Conservation (phyloP, 2,888 invertebrate genomes). For the Sacculina carcini region DNA sequence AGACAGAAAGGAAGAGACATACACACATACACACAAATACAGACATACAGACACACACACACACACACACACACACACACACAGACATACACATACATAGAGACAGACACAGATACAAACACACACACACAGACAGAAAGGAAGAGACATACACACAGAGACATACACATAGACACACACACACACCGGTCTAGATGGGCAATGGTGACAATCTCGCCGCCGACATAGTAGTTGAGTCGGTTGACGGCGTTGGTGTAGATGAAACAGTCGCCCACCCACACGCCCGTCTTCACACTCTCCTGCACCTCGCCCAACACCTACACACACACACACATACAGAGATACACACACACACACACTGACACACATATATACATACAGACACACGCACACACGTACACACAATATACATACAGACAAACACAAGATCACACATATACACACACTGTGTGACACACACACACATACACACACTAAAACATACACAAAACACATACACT, state of each 20-base stretch:
- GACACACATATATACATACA: too few relatives aligned
- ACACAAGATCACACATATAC: too few relatives aligned
- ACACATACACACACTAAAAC: neutral
- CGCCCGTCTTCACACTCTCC: slow-evolving; percentile 73
- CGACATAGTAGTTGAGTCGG: slow-evolving; percentile 94
- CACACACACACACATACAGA: slow-evolving; percentile 10
- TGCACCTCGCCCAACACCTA: slow-evolving; percentile 61
- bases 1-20: neutral
- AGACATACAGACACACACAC: neutral
- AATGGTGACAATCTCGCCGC: slow-evolving; percentile 94
- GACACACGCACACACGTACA: too few relatives aligned
- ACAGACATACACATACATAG: neutral
- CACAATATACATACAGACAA: too few relatives aligned
- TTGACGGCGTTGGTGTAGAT: slow-evolving; percentile 96
- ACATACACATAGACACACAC: neutral
- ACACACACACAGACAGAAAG: neutral
- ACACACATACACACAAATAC: neutral
- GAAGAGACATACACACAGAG: neutral
- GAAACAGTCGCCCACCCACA: slow-evolving; percentile 98
- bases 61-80: neutral
- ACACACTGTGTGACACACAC: slow-evolving; percentile 10
- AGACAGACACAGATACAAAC: neutral
- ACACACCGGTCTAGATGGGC: slow-evolving; percentile 62
- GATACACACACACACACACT: neutral
- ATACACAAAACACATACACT: slow-evolving; percentile 4